These are phyloP conservation scores for Leguminivora glycinivorella DNA, from an alignment of 1,140 invertebrate species.

Conservation along the genomic window DNA sequence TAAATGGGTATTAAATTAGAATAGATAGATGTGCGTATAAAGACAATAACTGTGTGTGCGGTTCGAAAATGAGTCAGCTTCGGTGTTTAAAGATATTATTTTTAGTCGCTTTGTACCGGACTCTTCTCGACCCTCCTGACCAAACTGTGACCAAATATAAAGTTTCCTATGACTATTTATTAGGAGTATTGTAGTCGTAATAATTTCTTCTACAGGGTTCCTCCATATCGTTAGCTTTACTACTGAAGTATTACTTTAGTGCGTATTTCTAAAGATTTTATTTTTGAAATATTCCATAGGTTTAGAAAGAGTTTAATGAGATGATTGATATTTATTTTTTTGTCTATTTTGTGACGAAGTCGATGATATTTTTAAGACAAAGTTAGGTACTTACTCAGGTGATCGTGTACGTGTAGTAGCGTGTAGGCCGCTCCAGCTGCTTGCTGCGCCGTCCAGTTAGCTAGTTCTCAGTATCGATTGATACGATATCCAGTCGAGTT, in stretches of 20 bases:
- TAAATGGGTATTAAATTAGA: slow-evolving; percentile 60
- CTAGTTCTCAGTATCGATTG: background rate
- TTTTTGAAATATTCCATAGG: slow-evolving; percentile 70
- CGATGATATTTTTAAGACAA: slow-evolving; percentile 10
- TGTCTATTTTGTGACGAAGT: slow-evolving; percentile 39
- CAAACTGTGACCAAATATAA: slow-evolving; percentile 68
- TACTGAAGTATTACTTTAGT: slow-evolving; percentile 70
- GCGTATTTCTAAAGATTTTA: slow-evolving; percentile 55
- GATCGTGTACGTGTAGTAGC: background rate
- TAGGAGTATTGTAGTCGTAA: slow-evolving; percentile 53
- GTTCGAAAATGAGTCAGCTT: slow-evolving; percentile 53
- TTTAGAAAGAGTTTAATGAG: slow-evolving; percentile 48
- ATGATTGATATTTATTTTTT: slow-evolving; percentile 50
- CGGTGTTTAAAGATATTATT: slow-evolving; percentile 54
- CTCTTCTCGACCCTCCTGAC: slow-evolving; percentile 56
- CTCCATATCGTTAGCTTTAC: slow-evolving; percentile 78
- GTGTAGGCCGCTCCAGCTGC: background rate
- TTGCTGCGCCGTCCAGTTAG: slow-evolving; percentile 16
- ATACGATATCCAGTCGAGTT: background rate
- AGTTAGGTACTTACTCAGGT: slow-evolving; percentile 5
- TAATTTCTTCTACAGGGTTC: slow-evolving; percentile 74
- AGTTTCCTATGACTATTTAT: slow-evolving; percentile 65
- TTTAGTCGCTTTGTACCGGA: slow-evolving; percentile 51
- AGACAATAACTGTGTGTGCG: slow-evolving; percentile 58
- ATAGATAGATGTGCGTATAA: slow-evolving; percentile 44